Evolutionary conservation across 2,797 vertebrate species (phyloP).

Genomic region (Sebastes alutus): DNA sequence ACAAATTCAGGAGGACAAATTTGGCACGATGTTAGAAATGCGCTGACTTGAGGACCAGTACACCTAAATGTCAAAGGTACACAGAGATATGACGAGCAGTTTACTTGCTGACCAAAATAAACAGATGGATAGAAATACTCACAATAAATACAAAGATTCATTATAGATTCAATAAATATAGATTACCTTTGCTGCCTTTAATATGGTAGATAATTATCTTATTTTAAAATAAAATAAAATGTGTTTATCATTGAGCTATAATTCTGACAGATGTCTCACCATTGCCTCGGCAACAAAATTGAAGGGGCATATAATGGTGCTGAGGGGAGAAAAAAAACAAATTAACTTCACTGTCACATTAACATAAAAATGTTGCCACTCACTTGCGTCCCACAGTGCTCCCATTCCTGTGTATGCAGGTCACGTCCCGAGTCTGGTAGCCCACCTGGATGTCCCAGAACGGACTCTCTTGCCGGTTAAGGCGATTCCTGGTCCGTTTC

Average conservation of each 20-base stretch:
- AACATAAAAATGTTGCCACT: slow-evolving; percentile 46
- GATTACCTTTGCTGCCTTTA: not conserved
- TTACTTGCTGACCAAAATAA: not conserved
- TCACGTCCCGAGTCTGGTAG: slow-evolving; percentile 91
- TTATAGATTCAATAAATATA: not conserved
- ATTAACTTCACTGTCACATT: not conserved
- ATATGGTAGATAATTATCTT: not conserved
- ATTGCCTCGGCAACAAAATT: not conserved
- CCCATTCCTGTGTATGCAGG: slow-evolving; percentile 90
- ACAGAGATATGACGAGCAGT: not conserved
- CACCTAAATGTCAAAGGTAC: not conserved
- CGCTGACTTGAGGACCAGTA: not conserved
- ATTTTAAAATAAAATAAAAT: not conserved
- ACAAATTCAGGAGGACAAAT: slow-evolving; percentile 32
- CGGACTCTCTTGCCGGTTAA: slow-evolving; percentile 92
- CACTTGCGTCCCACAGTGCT: slow-evolving; percentile 88
- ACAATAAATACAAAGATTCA: not conserved
- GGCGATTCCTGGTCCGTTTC: slow-evolving; percentile 92
- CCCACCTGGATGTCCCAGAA: slow-evolving; percentile 97
- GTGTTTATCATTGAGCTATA: not conserved
- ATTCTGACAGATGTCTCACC: not conserved
- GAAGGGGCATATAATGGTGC: not conserved
- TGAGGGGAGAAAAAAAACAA: not conserved
- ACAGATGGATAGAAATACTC: not conserved
- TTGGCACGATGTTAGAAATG: slow-evolving; percentile 37